Evolutionary conservation across 2,888 invertebrate genomes (phyloP).

Genomic region (Leucophenga maculata): DNA sequence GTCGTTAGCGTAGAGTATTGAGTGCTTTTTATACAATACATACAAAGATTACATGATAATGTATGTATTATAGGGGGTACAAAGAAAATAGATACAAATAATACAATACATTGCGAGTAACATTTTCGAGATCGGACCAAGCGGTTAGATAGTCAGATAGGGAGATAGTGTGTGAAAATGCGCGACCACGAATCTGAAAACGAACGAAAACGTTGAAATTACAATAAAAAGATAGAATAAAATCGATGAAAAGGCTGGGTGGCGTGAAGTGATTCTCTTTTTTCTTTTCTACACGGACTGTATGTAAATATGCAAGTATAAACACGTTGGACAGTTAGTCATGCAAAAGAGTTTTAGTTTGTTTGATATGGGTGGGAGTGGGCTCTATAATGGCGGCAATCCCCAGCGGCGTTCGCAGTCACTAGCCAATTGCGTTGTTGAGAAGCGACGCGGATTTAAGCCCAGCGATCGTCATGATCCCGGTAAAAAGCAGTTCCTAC

Average conservation of each 20-base stretch:
- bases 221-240: constrained; percentile 30
- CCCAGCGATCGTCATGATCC: constrained; percentile 88
- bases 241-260: neutral
- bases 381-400: neutral
- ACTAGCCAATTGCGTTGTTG: constrained; percentile 76
- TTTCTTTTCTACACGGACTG: neutral
- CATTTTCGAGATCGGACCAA: too few species aligned
- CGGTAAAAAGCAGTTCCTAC: constrained; percentile 84
- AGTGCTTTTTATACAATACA: constrained; percentile 21
- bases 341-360: constrained; percentile 6
- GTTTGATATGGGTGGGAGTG: neutral
- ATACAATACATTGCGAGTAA: too few species aligned
- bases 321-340: neutral
- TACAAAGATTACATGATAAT: too few species aligned
- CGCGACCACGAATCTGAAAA: neutral
- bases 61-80: too few species aligned
- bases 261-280: too few species aligned
- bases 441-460: constrained; percentile 84
- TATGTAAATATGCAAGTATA: neutral
- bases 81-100: too few species aligned
- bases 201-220: constrained; percentile 4
- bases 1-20: constrained; percentile 27
- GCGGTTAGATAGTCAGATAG: too few species aligned
- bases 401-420: constrained; percentile 73
- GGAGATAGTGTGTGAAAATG: too few species aligned